Evolutionary conservation across 2,797 vertebrate genomes (phyloP).

Genomic region (Hippocampus kuda): DNA sequence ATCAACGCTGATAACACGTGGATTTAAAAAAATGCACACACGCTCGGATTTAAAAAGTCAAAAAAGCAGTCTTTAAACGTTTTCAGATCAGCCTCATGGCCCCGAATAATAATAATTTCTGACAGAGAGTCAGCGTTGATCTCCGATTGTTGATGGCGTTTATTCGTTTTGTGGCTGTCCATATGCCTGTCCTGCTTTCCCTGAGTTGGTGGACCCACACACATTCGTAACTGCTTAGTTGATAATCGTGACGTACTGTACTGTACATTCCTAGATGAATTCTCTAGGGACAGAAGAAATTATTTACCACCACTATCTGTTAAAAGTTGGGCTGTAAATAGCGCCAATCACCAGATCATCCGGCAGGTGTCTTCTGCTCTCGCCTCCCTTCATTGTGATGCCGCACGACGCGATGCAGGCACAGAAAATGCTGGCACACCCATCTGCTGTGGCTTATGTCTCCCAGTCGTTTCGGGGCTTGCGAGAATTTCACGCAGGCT

Average conservation of each 20-base stretch:
- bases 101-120: conserved; percentile 16
- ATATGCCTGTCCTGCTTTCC: conserved; percentile 53
- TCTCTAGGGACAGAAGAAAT: conserved; percentile 41
- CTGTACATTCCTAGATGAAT: conserved; percentile 58
- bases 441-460: conserved; percentile 30
- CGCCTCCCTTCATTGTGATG: conserved; percentile 24
- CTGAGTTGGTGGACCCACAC: conserved; percentile 53
- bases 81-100: conserved; percentile 29
- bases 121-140: conserved; percentile 25
- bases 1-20: too few relatives aligned
- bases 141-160: conserved; percentile 46
- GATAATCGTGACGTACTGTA: conserved; percentile 51
- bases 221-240: conserved; percentile 54
- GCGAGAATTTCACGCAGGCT: conserved; percentile 12
- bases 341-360: conserved; percentile 33
- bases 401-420: neutral
- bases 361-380: conserved; percentile 9
- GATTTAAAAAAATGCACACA: conserved; percentile 2
- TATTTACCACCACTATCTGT: conserved; percentile 43
- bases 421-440: conserved; percentile 19
- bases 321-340: conserved; percentile 52
- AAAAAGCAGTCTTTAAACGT: conserved; percentile 39
- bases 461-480: conserved; percentile 18
- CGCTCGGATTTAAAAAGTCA: conserved; percentile 25
- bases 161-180: conserved; percentile 56